Base-by-base conservation (phyloP, 2,888 invertebrate genomes). In the Lomographa bimaculata region DNA sequence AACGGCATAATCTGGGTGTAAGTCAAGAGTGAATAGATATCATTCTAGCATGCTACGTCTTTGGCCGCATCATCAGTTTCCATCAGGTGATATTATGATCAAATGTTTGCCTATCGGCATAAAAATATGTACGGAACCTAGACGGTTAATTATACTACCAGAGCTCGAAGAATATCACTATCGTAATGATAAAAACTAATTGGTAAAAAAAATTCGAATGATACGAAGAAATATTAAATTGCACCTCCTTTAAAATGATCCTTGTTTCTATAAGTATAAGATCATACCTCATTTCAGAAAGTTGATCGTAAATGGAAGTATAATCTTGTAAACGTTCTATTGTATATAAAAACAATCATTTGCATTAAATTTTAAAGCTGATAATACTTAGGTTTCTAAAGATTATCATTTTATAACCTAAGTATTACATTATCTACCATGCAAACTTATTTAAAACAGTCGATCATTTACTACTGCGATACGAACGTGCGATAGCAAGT, bases 401-500 rank as follows among this genome's bases (percentile, higher is more conserved):
- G 20, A 7, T 23, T 42, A 50, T 36, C 30, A 14, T 21, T 34
- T 36, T 41, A 44, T 29, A 12, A 19, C 10, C 24, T 32, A 8
- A 8, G 18, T 25, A 24, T 28, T 10, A 25, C 34, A 24, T 38
- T 19, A 8, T 10, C 38, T 29, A 28, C 7, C 5, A n/a, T 4
- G 32, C 14, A 30, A 28, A 38, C 30, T 43, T 12, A 17, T 14
- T 7, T n/a, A 9, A 5, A 10, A 20, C 46, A 54, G 43, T 54
- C 27, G 23, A 14, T 25, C 20, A 38, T 28, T 20, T 25, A 28
- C 41, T 18, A 23, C 17, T 36, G 37, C 14, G 24, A 16, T 37
- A 42, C 10, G 7, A 25, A 29, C 44, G 32, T 37, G 54, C 39
- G 34, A 43, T 32, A 33, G 30, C n/a, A 23, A 36, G 17, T 32